Evolutionary conservation across 2,113 vertebrate species (phyloP), one percentile per base, ranked within the genome.

Genomic region (Abramis brama): DNA sequence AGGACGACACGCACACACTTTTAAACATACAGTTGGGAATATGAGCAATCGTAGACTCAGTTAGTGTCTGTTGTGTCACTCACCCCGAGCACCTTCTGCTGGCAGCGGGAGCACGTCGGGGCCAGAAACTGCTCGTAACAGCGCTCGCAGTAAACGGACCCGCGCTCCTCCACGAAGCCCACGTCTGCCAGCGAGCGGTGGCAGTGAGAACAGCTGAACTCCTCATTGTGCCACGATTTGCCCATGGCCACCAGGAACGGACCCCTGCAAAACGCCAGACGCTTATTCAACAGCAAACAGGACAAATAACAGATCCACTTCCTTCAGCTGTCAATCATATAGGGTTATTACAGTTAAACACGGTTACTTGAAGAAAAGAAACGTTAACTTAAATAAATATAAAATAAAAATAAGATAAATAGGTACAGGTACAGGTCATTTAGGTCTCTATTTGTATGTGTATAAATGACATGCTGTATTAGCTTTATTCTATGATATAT

Each of bases 121-220:
- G 98, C 98, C 0, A 99, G 96, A 92, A 97, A 98, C 91, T 97
- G 96, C 94, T 97, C 98, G 25, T 99, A 99, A 93, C 98, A 99
- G 57, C 91, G 93, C 85, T 95, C 97, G 2, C 98, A 99, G 85
- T 97, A 97, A 33, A 99, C 94, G 0, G 94, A 91, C 12, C 96
- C 97, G 13, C 94, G 96, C 92, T 99, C 98, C 93, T 99, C 96
- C 89, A 99, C 97, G 85, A 99, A 99, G 2, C 97, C 98, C 86
- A 94, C 91, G 17, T 97, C 97, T 0, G 93, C 96, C 96, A 99
- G 95, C 0, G 97, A 97, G 62, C 95, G 93, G 92, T 95, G 96
- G 94, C 98, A 99, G 83, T 97, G 97, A 85, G 94, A 93, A 21
- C 98, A 99, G 57, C 94, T 97, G 86, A 99, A 99, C 90, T 99